Evolutionary conservation across 1,140 invertebrate genomes (phyloP).

Genomic region (Diuraphis noxia): DNA sequence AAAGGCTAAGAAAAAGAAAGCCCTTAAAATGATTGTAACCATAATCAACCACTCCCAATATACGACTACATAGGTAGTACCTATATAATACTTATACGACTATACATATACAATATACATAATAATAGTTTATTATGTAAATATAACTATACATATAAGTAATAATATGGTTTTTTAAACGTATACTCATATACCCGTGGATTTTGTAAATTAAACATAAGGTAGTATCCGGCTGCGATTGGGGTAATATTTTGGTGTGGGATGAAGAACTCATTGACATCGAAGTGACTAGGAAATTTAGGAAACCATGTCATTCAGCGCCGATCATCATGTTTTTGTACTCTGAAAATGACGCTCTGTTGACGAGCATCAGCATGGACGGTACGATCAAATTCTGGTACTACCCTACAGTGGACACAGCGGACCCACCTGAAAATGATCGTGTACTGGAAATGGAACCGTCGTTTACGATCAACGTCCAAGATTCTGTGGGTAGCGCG

Average conservation of each 20-base stretch:
- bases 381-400: conserved; percentile 84
- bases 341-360: conserved; percentile 64
- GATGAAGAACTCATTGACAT: conserved; percentile 83
- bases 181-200: too few species aligned
- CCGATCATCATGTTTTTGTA: conserved; percentile 76
- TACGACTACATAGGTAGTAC: too few species aligned
- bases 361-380: conserved; percentile 70
- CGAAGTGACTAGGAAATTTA: conserved; percentile 71
- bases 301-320: conserved; percentile 73
- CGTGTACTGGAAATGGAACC: conserved; percentile 81
- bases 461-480: conserved; percentile 73
- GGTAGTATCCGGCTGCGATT: conserved; percentile 80
- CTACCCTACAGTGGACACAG: conserved; percentile 82
- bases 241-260: conserved; percentile 89
- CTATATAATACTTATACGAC: too few species aligned
- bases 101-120: too few species aligned
- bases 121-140: too few species aligned
- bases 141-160: too few species aligned
- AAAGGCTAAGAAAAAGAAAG: too few species aligned
- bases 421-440: conserved; percentile 76
- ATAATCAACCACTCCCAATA: too few species aligned
- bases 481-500: conserved; percentile 58
- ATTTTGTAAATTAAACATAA: conserved; percentile 59
- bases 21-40: too few species aligned
- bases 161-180: too few species aligned